Evolutionary conservation across 2,797 vertebrate genomes (phyloP), one percentile per base, ranked within the genome.

Genomic region (Chaetophractus vellerosus): DNA sequence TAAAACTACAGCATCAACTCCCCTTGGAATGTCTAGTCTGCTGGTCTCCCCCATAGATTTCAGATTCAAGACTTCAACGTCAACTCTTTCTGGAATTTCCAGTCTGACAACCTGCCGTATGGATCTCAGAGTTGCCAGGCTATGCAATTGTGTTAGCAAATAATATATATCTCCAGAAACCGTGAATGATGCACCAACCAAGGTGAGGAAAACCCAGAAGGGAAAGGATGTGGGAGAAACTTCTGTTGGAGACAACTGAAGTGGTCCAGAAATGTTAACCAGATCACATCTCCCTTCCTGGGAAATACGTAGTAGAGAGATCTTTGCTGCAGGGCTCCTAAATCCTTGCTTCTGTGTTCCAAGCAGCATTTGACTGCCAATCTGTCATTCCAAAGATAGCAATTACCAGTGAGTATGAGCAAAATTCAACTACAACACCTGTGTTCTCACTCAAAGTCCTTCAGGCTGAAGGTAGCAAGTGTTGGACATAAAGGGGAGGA

Each of bases 251-350:
- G 11, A 24, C 45, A 48, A 6, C n/a, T 57, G 48, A 57, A 74
- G 24, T 81, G 36, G 9, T 55, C 68, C 24, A 28, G 15, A 87
- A 93, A 55, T 55, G 45, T 63, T 52, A 76, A 19, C 12, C 61
- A 63, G 50, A n/a, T 63, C 7, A n/a, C 23, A 63, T 45, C 11
- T 68, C 24, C 8, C 14, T 52, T 72, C 28, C 15, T 31, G 12
- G 16, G 4, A 21, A 78, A 55, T 55, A 21, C 8, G 45, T 9
- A 41, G 18, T 76, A 74, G 33, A n/a, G 9, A 79, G 8, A 24
- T 10, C 7, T 48, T n/a, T 45, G 6, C 23, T 24, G 18, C 38
- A 2, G 0, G 3, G 2, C 0, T 61, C 12, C 23, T 50, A 12
- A 33, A 86, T 59, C 15, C n/a, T 66, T 9, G 64, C 21, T 48